Evolutionary conservation across 2,113 vertebrate species (phyloP).

Genomic region (Callorhinus ursinus): DNA sequence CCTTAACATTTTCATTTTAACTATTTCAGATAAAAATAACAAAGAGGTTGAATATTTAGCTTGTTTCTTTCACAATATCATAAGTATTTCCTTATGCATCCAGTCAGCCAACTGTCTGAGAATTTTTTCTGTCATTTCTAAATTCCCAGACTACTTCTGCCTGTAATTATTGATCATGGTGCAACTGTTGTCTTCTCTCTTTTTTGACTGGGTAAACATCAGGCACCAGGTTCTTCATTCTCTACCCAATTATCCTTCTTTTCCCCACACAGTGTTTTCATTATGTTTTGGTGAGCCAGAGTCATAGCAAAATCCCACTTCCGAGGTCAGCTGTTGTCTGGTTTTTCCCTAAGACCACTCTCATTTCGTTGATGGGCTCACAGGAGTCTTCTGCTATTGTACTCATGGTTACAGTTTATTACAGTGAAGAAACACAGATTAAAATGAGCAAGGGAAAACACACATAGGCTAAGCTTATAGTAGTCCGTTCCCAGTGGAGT

Average conservation of each 20-base stretch:
- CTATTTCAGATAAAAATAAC: not conserved
- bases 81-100: not conserved
- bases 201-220: not conserved
- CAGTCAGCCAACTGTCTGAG: not conserved
- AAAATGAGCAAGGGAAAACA: slow-evolving; percentile 22
- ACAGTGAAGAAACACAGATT: not conserved
- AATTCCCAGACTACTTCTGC: not conserved
- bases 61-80: not conserved
- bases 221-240: not conserved
- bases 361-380: not conserved
- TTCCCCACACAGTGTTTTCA: not conserved
- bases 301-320: not conserved
- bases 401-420: not conserved
- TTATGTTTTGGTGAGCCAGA: not conserved
- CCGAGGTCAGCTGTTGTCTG: not conserved
- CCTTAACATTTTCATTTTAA: not conserved
- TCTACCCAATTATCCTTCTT: not conserved
- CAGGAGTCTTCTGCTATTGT: not conserved
- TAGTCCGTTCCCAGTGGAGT: not conserved
- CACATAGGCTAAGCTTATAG: not conserved
- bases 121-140: not conserved
- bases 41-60: not conserved
- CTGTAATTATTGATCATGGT: not conserved
- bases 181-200: not conserved
- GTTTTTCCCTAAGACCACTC: not conserved